Base-by-base conservation (phyloP, 1,140 invertebrate genomes). In the Tetragonula clypearis region DNA sequence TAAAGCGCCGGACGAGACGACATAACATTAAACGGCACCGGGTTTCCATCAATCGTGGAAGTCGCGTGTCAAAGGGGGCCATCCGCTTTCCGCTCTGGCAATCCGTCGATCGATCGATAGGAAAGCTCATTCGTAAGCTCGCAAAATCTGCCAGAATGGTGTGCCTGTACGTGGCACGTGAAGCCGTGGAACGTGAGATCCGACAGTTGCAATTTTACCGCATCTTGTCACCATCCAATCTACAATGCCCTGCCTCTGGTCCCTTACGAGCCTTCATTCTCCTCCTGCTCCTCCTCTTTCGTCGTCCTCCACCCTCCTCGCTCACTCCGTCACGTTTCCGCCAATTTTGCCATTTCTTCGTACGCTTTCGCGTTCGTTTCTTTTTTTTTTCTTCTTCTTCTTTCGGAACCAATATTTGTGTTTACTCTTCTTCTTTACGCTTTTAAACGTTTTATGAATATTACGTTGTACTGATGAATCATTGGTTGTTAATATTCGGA, bases 161-260 rank as follows among this genome's bases (percentile, higher is more conserved):
- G 72, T 30, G 77, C 30, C 62, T 80, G 76, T 72, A 86, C 62
- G 72, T 60, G 60, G 73, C 79, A 62, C 49, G 77, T 85, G 84
- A 73, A 74, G 19, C 23, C 73, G 84, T 81, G 79, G 66, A 74
- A 85, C 84, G 84, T 82, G 86, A 86, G 86, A 87, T 86, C 84
- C 84, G 79, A 86, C 86, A 85, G 86, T 86, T 87, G 86, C 86
- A 87, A 87, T 87, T 87, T 87, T 80, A 78, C 86, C 86, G 65
- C 77, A 78, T 69, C 84, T 86, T 80, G 78, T 83, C 76, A 74
- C 76, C 60, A 71, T 58, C 78, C 75, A 83, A 83, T 80, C 86
- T 74, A 80, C 84, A 87, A 73, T 87, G 62, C 55, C 71, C 60
- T 55, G 41, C 83, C 53, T 17, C n/a, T 53, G 9, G 30, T 5